Percentiles rank a stretch among this genome's conserved stretches.
These are phyloP conservation scores for Anguilla obscura DNA, from an alignment of 2,797 vertebrate genomes.

Conservation along the genomic window DNA sequence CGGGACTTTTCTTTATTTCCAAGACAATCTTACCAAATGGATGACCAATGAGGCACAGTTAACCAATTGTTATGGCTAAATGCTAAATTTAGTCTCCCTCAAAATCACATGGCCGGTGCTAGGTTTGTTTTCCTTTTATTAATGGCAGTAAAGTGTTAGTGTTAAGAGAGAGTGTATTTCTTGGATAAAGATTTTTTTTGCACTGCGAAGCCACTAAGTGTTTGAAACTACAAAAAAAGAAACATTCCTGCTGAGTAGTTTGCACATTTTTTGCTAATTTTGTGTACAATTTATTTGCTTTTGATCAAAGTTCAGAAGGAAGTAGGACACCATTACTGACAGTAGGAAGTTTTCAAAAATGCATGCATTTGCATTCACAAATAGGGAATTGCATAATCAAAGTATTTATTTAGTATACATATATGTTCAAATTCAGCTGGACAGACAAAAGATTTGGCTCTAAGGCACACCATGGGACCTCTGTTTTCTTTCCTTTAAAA, in stretches of 20 bases:
- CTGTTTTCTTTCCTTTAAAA: constrained; percentile 37
- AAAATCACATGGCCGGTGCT: not conserved
- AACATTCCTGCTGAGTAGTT: constrained; percentile 16
- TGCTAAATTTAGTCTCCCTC: not conserved
- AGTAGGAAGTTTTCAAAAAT: constrained; percentile 59
- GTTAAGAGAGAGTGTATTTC: not conserved
- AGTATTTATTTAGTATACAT: constrained; percentile 18
- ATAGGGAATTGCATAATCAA: constrained; percentile 57
- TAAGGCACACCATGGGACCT: constrained; percentile 42
- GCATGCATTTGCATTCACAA: constrained; percentile 47
- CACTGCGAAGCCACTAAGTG: not conserved
- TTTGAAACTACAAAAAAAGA: not conserved
- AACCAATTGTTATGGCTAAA: not conserved
- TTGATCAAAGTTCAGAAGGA: not conserved
- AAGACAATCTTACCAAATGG: not conserved
- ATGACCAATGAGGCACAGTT: not conserved
- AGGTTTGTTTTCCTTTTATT: not conserved
- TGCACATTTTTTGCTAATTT: not conserved
- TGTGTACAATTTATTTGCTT: constrained; percentile 22
- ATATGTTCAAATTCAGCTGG: constrained; percentile 54
- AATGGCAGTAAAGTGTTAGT: not conserved
- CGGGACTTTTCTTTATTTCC: not conserved
- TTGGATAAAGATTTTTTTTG: not conserved
- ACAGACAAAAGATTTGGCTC: constrained; percentile 40
- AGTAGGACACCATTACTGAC: constrained; percentile 6